These are phyloP conservation scores for Piscicola geometra DNA, from an alignment of 2,888 invertebrate species.

Conservation along the genomic window DNA sequence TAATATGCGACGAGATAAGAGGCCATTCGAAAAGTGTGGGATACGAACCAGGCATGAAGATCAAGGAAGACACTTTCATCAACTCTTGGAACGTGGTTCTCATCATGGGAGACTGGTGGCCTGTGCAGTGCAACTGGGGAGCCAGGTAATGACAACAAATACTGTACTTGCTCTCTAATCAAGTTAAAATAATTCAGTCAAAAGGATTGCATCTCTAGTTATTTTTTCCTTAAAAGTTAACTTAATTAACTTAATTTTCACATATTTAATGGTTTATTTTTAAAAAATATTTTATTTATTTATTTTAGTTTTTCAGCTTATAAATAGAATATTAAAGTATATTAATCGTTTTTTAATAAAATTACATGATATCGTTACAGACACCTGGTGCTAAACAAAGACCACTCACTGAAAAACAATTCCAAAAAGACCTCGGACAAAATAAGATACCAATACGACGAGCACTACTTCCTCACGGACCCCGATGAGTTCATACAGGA, in stretches of 20 bases:
- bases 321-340: conserved; percentile 6
- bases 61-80: conserved; percentile 54
- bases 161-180: too few species aligned
- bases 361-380: conserved; percentile 44
- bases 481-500: conserved; percentile 98
- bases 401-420: conserved; percentile 45
- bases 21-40: conserved; percentile 57
- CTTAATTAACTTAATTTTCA: too few species aligned
- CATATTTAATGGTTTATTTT: not conserved
- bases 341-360: not conserved
- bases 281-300: too few species aligned
- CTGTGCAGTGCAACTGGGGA: conserved; percentile 57
- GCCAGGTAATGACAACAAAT: conserved; percentile 55
- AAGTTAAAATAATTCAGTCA: too few species aligned
- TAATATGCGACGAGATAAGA: conserved; percentile 55
- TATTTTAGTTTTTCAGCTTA: not conserved
- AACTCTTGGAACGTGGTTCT: conserved; percentile 57
- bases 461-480: conserved; percentile 99
- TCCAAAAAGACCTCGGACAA: conserved; percentile 46
- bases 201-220: too few species aligned
- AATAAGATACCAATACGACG: conserved; percentile 86
- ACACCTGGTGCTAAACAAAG: conserved; percentile 55
- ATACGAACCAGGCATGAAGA: conserved; percentile 57
- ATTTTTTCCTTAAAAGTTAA: too few species aligned
- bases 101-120: conserved; percentile 55